Percentiles rank a stretch among this genome's conserved stretches.
These are phyloP conservation scores for Eupsilia transversa DNA, from an alignment of 2,888 invertebrate species.

Conservation along the genomic window DNA sequence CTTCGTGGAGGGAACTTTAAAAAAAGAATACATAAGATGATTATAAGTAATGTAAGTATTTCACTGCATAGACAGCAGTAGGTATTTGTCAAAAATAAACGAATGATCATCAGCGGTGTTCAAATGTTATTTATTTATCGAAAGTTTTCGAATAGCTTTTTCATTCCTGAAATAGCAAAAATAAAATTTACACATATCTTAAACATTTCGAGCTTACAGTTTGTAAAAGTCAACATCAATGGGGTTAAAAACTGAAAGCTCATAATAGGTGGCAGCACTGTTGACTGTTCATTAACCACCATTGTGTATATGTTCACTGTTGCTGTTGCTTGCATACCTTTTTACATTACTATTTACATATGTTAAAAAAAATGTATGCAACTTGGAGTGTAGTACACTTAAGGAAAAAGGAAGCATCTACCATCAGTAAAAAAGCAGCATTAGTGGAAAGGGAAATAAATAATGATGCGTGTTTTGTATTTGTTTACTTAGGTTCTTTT, in stretches of 20 bases:
- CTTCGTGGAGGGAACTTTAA: neutral
- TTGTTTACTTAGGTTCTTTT: conserved; percentile 19
- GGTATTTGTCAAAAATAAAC: conserved; percentile 5
- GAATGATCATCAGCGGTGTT: neutral
- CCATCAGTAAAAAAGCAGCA: neutral
- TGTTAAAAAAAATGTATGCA: neutral
- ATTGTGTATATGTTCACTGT: neutral
- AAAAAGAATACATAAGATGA: neutral
- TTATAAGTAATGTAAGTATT: neutral
- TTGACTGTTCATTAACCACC: neutral
- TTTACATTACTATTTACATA: too few species aligned
- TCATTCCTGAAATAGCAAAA: neutral
- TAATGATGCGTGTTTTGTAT: neutral
- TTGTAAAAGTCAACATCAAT: neutral
- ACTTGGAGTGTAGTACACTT: neutral
- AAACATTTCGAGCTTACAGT: neutral
- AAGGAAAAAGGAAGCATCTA: neutral
- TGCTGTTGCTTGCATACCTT: neutral
- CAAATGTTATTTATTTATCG: conserved; percentile 1
- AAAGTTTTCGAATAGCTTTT: neutral
- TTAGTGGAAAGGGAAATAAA: neutral
- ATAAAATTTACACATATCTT: neutral
- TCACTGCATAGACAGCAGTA: neutral
- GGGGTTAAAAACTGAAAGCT: neutral
- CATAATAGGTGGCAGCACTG: neutral